These are phyloP conservation scores for Rhinichthys klamathensis DNA, from an alignment of 2,113 vertebrate species.

Conservation along the genomic window DNA sequence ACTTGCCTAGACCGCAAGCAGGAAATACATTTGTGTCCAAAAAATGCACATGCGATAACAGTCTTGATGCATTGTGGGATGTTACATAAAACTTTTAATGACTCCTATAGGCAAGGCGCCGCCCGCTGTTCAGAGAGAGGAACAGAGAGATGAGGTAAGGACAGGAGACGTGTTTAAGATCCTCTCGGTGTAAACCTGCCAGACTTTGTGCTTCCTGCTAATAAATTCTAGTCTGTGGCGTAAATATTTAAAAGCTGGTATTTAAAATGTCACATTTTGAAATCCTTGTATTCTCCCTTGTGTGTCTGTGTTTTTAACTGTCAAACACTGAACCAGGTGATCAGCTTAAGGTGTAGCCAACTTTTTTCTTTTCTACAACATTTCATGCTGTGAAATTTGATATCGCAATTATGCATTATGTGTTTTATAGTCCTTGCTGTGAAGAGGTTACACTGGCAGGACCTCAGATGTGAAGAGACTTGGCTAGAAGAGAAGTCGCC, in stretches of 20 bases:
- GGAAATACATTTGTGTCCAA: constrained; percentile 34
- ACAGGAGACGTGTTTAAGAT: constrained; percentile 53
- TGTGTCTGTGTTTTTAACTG: constrained; percentile 31
- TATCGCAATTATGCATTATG: constrained; percentile 30
- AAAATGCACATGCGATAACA: constrained; percentile 43
- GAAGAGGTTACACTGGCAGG: constrained; percentile 7
- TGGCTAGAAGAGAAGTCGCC: constrained; percentile 20
- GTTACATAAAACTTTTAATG: constrained; percentile 5
- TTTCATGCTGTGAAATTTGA: constrained; percentile 22
- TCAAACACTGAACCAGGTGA: not conserved
- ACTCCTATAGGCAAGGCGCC: constrained; percentile 7
- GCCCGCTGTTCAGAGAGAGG: not conserved
- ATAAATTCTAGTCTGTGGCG: constrained; percentile 55
- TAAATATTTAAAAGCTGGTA: constrained; percentile 59
- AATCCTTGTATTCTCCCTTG: constrained; percentile 40
- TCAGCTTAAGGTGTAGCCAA: constrained; percentile 8
- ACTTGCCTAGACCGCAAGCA: constrained; percentile 24
- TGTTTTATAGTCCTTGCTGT: constrained; percentile 49
- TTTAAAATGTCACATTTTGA: constrained; percentile 60
- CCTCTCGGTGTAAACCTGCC: constrained; percentile 51
- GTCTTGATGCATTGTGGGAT: constrained; percentile 17
- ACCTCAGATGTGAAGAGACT: constrained; percentile 32
- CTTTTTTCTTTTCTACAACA: not conserved
- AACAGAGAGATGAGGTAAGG: constrained; percentile 39
- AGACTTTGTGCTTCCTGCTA: constrained; percentile 35